Percentiles rank a stretch among this genome's conserved stretches.
Conservation (phyloP, 1,140 invertebrate species). For the Drosophila carrolli region DNA sequence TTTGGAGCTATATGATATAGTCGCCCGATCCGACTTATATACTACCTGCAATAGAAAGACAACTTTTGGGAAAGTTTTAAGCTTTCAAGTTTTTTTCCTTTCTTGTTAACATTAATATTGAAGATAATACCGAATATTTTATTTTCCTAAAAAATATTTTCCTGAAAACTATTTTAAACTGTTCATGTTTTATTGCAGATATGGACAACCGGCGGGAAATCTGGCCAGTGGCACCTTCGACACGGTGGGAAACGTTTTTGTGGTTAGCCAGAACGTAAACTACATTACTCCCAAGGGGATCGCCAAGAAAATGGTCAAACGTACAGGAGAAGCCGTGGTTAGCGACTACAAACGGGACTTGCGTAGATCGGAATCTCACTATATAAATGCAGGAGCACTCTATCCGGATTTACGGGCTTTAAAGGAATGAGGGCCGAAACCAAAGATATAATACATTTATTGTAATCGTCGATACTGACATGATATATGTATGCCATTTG, state of each 20-base stretch:
- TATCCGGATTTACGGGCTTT: slow-evolving; percentile 76
- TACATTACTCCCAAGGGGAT: slow-evolving; percentile 88
- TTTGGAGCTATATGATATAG: too few species aligned
- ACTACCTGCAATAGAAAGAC: too few species aligned
- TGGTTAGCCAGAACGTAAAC: slow-evolving; percentile 87
- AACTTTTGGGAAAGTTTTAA: too few species aligned
- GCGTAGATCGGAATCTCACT: slow-evolving; percentile 70
- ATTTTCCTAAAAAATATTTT: too few species aligned
- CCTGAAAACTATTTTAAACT: slow-evolving; percentile 57
- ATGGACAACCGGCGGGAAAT: slow-evolving; percentile 87
- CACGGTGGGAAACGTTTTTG: slow-evolving; percentile 88
- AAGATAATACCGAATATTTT: too few species aligned
- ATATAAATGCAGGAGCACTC: slow-evolving; percentile 71
- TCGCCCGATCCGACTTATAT: too few species aligned
- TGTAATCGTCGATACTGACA: slow-evolving; percentile 34
- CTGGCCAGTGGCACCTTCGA: slow-evolving; percentile 87
- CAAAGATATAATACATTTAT: slow-evolving; percentile 21
- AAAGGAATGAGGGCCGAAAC: slow-evolving; percentile 39
- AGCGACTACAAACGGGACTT: slow-evolving; percentile 80
- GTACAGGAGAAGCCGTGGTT: slow-evolving; percentile 87
- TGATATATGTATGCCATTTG: slow-evolving; percentile 17
- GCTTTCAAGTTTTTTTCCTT: too few species aligned
- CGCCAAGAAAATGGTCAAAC: slow-evolving; percentile 88
- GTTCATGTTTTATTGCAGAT: slow-evolving; percentile 84
- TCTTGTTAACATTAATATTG: too few species aligned